Evolutionary conservation across 2,113 vertebrate genomes (phyloP), one percentile per base, ranked within the genome.

Genomic region (Progne subis): DNA sequence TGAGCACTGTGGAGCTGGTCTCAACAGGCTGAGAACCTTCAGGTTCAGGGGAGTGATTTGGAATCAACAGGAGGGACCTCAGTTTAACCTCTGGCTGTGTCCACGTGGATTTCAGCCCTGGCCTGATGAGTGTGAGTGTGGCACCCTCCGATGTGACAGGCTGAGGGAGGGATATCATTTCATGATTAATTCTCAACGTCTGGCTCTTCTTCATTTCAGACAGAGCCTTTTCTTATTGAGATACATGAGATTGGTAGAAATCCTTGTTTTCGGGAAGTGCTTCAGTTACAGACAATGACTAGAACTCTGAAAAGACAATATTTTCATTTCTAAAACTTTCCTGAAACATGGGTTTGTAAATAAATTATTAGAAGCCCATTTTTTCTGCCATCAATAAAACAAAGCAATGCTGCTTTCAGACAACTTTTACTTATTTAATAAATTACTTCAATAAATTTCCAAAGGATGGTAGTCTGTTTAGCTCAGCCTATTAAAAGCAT

Each of bases 401-500:
- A 71, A 93, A 41, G 60, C 91, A 94, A 59, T 65, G 11, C 93
- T 95, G 72, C 53, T 49, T 92, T 97, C 82, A 96, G 95, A 93
- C 84, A 96, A 72, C 44, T 96, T 96, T 94, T 97, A 96, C 92
- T 89, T 96, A 92, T 95, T 96, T 94, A 98, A 96, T 97, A 94
- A 97, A 98, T 98, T 95, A 92, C 95, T 80, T 95, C 96, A 96
- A 96, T 97, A 98, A 97, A 97, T 97, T 98, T 96, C 95, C 95
- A 94, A 92, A 98, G 97, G 96, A 97, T 98, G 96, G 97, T 98
- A 98, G 97, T 97, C 96, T 98, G 87, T 97, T 98, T 97, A 97
- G 94, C 85, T 88, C 94, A 89, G 86, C 87, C 97, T 98, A 98
- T 98, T 98, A 98, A 98, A 98, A 98, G 95, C 98, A 98, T 98